Conservation (phyloP, 2,797 vertebrate species). For the Rhynchotus rufescens region DNA sequence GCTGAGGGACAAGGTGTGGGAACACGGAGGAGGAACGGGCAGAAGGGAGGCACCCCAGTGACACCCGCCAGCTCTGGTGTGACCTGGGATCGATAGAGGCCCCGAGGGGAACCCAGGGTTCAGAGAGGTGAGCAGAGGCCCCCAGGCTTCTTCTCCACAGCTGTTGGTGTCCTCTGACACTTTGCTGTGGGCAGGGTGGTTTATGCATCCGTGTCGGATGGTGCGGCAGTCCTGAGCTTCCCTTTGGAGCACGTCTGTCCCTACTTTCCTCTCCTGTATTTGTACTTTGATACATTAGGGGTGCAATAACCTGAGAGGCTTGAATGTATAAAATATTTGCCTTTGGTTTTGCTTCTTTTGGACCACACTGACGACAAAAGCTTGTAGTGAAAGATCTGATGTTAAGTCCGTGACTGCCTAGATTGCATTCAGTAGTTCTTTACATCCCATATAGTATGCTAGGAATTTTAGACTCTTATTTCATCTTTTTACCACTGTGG, state of each 20-base stretch:
- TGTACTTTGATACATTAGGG: not conserved
- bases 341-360: not conserved
- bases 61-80: not conserved
- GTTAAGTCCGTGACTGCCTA: not conserved
- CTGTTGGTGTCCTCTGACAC: not conserved
- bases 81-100: accelerated
- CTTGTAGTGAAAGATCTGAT: not conserved
- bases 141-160: not conserved
- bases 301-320: not conserved
- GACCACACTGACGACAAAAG: not conserved
- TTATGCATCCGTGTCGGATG: accelerated
- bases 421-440: not conserved
- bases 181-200: not conserved
- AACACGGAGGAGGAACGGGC: not conserved
- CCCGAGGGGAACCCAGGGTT: not conserved
- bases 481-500: not conserved
- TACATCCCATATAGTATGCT: not conserved
- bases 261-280: not conserved
- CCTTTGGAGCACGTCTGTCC: not conserved
- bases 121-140: not conserved
- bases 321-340: not conserved
- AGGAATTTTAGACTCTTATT: not conserved
- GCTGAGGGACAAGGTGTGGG: not conserved
- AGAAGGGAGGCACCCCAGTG: not conserved
- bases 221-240: not conserved